Percentiles rank a stretch among this genome's conserved stretches.
Conservation (phyloP, 2,797 vertebrate species). For the Megalops cyprinoides region DNA sequence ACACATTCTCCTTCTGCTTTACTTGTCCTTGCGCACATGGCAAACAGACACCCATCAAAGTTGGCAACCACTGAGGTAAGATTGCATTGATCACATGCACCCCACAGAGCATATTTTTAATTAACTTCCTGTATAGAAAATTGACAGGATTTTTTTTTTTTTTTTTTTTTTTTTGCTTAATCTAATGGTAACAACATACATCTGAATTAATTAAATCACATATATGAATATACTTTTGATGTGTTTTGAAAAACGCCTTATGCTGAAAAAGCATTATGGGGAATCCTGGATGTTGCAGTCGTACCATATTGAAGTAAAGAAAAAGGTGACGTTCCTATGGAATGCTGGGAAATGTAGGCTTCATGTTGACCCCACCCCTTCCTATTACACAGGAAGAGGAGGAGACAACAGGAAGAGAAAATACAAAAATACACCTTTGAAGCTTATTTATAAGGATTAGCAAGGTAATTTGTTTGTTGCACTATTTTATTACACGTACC, state of each 20-base stretch:
- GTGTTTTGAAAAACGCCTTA: slow-evolving; percentile 7
- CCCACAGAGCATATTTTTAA: not conserved
- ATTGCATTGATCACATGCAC: slow-evolving; percentile 21
- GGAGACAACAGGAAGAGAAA: slow-evolving; percentile 37
- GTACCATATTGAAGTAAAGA: slow-evolving; percentile 5
- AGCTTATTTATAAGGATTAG: slow-evolving; percentile 33
- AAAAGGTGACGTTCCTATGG: slow-evolving; percentile 19
- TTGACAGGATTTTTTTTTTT: too few relatives aligned
- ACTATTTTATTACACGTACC: not conserved
- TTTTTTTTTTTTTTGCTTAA: not conserved
- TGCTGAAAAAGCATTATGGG: not conserved
- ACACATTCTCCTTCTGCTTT: not conserved
- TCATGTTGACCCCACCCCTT: slow-evolving; percentile 41
- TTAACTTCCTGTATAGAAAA: too few relatives aligned
- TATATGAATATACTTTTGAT: not conserved
- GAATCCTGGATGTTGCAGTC: slow-evolving; percentile 30
- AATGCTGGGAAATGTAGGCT: slow-evolving; percentile 56
- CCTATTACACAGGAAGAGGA: slow-evolving; percentile 57
- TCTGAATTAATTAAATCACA: not conserved
- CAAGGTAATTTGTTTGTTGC: slow-evolving; percentile 11
- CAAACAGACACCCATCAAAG: not conserved
- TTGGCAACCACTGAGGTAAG: not conserved
- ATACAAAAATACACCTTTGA: slow-evolving; percentile 38
- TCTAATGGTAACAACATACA: not conserved
- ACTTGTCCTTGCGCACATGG: not conserved